Conservation (phyloP, 2,888 invertebrate genomes). For the Andrena flavipes region DNA sequence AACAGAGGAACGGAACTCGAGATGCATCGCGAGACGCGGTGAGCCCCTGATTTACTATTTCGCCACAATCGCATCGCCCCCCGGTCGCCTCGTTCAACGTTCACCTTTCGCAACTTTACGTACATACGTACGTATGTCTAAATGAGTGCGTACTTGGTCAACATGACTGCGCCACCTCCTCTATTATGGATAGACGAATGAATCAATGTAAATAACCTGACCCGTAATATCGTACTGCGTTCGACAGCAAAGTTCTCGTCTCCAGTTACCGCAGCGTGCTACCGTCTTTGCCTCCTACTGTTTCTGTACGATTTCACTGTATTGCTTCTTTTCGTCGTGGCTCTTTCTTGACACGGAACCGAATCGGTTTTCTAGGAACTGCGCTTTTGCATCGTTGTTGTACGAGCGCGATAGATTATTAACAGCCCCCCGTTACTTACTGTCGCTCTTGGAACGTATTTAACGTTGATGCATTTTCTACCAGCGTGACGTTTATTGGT, state of each 20-base stretch:
- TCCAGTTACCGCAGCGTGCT: too few relatives aligned
- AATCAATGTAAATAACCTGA: too few relatives aligned
- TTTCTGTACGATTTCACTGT: conserved; percentile 12
- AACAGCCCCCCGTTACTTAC: not conserved
- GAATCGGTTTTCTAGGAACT: conserved; percentile 1
- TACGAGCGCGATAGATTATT: not conserved
- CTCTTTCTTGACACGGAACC: not conserved
- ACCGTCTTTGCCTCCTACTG: too few relatives aligned
- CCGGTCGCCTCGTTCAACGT: not conserved
- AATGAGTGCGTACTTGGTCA: too few relatives aligned
- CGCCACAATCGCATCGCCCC: conserved; percentile 11
- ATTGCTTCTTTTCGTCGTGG: not conserved
- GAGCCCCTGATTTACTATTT: conserved; percentile 57
- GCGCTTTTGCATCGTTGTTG: not conserved
- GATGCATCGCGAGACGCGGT: conserved; percentile 21
- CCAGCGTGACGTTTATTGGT: not conserved
- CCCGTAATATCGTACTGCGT: too few relatives aligned
- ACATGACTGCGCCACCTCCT: too few relatives aligned
- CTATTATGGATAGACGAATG: too few relatives aligned
- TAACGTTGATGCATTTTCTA: not conserved
- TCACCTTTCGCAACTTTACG: conserved; percentile 11
- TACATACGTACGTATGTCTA: too few relatives aligned
- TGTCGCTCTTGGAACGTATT: too few relatives aligned
- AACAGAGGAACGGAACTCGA: not conserved
- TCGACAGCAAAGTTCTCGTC: too few relatives aligned